Evolutionary conservation across 1,140 invertebrate genomes (phyloP).

Genomic region (Achatina immaculata): DNA sequence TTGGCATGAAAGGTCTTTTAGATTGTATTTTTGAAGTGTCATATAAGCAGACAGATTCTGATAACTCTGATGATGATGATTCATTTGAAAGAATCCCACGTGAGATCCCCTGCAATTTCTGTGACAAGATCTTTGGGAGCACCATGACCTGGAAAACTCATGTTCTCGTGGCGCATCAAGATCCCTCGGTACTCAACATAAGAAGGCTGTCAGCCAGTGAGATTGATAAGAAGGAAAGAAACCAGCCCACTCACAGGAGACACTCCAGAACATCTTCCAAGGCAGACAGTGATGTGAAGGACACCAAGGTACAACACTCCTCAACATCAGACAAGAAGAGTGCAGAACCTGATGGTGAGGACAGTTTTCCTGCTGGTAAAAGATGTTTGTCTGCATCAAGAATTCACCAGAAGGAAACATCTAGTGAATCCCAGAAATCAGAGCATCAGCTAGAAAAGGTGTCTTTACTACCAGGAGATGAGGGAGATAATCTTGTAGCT

Average conservation of each 20-base stretch:
- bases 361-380: background rate
- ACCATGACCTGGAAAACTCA: slow-evolving; percentile 33
- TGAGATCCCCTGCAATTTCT: slow-evolving; percentile 15
- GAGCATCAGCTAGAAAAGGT: background rate
- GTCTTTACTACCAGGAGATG: background rate
- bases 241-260: background rate
- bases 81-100: background rate
- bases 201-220: background rate
- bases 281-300: slow-evolving; percentile 21
- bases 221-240: background rate
- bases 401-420: background rate
- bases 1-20: slow-evolving; percentile 18
- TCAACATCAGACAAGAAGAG: background rate
- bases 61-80: slow-evolving; percentile 28
- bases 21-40: slow-evolving; percentile 34
- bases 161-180: slow-evolving; percentile 28
- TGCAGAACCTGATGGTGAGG: background rate
- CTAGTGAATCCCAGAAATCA: background rate
- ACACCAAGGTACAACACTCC: background rate
- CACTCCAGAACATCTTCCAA: background rate
- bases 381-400: background rate
- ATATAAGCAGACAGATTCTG: background rate
- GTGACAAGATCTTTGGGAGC: slow-evolving; percentile 31
- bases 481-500: background rate
- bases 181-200: slow-evolving; percentile 18